phyloP scores from a whole-genome alignment of 1,140 invertebrate genomes.

The Ceratitis capitata region DNA sequence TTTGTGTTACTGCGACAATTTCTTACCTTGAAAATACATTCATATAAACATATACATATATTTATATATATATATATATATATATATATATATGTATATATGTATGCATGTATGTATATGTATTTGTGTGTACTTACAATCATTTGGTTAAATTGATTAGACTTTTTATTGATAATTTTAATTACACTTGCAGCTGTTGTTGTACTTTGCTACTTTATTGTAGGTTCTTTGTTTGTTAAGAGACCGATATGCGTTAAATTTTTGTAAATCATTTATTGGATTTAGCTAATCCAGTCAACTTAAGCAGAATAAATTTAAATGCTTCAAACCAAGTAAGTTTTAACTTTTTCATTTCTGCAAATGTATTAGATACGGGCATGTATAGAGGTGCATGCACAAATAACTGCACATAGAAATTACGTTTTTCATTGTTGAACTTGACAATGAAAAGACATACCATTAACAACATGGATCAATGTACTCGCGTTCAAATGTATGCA shows the following conservation, averaged over 20 bases:
- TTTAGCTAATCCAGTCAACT: neutral
- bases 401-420: neutral
- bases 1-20: neutral
- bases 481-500: neutral
- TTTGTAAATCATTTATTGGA: too few species aligned
- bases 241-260: neutral
- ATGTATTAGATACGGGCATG: too few species aligned
- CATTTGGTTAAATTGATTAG: neutral
- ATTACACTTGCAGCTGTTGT: neutral
- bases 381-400: neutral
- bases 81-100: neutral
- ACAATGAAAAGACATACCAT: neutral
- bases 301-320: neutral
- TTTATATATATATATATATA: neutral
- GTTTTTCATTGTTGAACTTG: neutral
- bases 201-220: neutral
- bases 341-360: neutral
- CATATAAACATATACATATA: neutral
- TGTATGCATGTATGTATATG: neutral
- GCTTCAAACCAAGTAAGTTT: neutral
- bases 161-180: neutral
- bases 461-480: neutral
- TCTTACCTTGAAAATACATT: neutral
- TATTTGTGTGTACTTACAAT: neutral
- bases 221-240: neutral